Conservation (phyloP, 1,140 invertebrate genomes). For the Trichogramma pretiosum region DNA sequence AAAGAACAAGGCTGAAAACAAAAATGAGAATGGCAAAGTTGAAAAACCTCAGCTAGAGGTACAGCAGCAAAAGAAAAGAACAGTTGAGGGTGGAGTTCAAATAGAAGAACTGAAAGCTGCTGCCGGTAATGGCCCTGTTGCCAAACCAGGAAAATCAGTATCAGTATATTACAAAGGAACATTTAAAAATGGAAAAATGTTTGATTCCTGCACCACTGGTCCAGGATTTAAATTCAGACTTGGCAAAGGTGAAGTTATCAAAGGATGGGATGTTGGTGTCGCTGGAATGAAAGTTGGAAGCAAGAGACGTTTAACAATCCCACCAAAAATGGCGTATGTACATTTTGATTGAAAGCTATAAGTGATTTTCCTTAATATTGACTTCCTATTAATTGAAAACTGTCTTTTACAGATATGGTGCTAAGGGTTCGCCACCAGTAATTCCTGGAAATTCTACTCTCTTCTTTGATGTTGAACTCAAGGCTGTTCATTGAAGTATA, state of each 20-base stretch:
- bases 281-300: conserved; percentile 87
- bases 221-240: conserved; percentile 78
- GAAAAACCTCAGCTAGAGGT: conserved; percentile 21
- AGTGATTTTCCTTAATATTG: background rate
- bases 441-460: conserved; percentile 79
- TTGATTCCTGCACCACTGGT: conserved; percentile 63
- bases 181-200: conserved; percentile 73
- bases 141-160: conserved; percentile 68
- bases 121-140: conserved; percentile 66
- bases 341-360: conserved; percentile 1
- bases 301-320: conserved; percentile 75
- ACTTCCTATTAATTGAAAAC: conserved; percentile 15
- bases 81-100: conserved; percentile 63
- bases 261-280: conserved; percentile 84
- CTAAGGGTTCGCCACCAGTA: conserved; percentile 66
- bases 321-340: conserved; percentile 74
- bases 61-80: conserved; percentile 48
- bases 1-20: conserved; percentile 31
- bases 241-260: conserved; percentile 79
- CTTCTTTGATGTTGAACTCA: conserved; percentile 82
- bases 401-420: conserved; percentile 62
- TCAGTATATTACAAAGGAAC: conserved; percentile 69
- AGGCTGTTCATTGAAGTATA: conserved; percentile 70
- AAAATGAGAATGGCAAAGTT: no score
- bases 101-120: conserved; percentile 64